These are phyloP conservation scores for Empis stercorea DNA, from an alignment of 2,888 invertebrate genomes.

Conservation along the genomic window DNA sequence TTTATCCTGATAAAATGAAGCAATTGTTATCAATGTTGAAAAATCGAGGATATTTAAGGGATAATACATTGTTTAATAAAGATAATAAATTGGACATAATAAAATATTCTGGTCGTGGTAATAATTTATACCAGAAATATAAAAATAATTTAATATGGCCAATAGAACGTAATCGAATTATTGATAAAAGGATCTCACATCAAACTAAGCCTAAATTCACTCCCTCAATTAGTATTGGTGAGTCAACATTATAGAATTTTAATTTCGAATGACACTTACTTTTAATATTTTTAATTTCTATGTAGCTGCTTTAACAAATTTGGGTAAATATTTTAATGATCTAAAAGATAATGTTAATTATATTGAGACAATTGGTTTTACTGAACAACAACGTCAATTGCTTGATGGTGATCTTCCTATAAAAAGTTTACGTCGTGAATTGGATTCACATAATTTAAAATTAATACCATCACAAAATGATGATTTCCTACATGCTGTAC, in stretches of 20 bases:
- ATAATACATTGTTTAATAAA: too few relatives aligned
- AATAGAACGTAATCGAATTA: too few relatives aligned
- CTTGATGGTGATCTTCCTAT: conserved; percentile 24
- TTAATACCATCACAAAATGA: conserved; percentile 24
- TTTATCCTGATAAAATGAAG: too few relatives aligned
- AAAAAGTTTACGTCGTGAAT: neutral
- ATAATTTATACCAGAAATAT: too few relatives aligned
- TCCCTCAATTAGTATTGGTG: conserved; percentile 35
- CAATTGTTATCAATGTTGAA: too few relatives aligned
- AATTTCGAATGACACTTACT: neutral
- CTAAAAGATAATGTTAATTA: conserved; percentile 28
- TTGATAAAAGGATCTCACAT: conserved; percentile 3
- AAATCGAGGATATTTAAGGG: too few relatives aligned
- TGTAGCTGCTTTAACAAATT: conserved; percentile 30
- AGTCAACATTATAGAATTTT: conserved; percentile 16
- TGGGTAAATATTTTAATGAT: conserved; percentile 31
- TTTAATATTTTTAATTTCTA: neutral
- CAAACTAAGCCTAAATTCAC: conserved; percentile 19
- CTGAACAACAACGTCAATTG: conserved; percentile 21
- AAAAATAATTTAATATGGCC: too few relatives aligned
- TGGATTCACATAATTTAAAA: conserved; percentile 12
- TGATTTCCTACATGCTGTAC: conserved; percentile 35
- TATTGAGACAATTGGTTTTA: conserved; percentile 25
- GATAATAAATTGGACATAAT: too few relatives aligned
- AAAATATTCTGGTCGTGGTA: too few relatives aligned